Base-by-base conservation (phyloP, 1,140 invertebrate species). In the Riptortus pedestris region DNA sequence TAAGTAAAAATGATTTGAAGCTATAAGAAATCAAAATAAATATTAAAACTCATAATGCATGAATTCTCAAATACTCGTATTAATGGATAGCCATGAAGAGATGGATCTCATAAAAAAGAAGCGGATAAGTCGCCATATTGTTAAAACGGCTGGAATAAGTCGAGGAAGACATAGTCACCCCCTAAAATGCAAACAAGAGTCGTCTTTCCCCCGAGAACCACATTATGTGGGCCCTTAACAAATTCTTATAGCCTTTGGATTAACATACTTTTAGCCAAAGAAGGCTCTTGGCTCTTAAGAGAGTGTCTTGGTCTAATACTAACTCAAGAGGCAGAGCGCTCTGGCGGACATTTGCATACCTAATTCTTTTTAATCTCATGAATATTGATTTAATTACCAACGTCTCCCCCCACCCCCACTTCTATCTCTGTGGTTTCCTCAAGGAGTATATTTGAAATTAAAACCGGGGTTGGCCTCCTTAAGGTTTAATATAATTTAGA, bases 341-440 rank as follows among this genome's bases (percentile, higher is more conserved):
- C 45, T 47, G n/a, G 31, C 31, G 31, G 51, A 47, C 57, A 29
- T 59, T 59, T 59, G 33, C 57, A 59, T 59, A 31, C 27, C 33
- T 59, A 59, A 59, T 59, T 59, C 57, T 59, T 59, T 59, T 38
- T 59, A 59, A 59, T 59, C 57, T 59, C 57, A 59, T 59, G 57
- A 59, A 59, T 59, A 59, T 33, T 59, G 57, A 59, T 59, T 59
- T 59, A 59, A 59, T 59, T 59, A 59, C 28, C 12, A 18, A 16
- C 28, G 4, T 18, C 7, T 51, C 48, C 31, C 31, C 31, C 31
- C 14, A 38, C 31, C 31, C 5, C 5, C 5, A 7, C 5, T 5
- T 38, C 31, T 38, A 14, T 14, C 31, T 14, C 31, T 7, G 31
- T 7, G 31, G 14, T 38, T 38, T 38, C 5, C 14, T 14, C 31